Conservation (phyloP, 2,113 vertebrate species). For the Odocoileus hemionus region DNA sequence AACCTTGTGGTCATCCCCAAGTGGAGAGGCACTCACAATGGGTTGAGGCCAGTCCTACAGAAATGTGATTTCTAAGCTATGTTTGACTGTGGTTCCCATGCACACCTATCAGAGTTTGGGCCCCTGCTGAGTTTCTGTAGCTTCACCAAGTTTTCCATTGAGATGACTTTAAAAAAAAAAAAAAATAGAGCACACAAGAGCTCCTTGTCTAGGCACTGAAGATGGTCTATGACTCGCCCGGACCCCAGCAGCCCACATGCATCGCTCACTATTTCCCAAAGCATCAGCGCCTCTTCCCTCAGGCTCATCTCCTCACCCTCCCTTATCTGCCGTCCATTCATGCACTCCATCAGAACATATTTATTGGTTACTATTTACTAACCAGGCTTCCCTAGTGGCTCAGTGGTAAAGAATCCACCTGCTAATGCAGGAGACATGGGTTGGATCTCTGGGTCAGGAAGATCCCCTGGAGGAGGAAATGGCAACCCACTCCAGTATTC, state of each 20-base stretch:
- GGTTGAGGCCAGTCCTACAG: neutral
- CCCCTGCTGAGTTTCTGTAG: neutral
- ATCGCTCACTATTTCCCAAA: neutral
- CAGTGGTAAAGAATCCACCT: neutral
- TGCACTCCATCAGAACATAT: neutral
- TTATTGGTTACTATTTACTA: no score
- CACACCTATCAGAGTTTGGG: neutral
- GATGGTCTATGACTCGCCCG: neutral
- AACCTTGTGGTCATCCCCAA: neutral
- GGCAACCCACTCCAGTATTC: neutral
- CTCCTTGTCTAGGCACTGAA: neutral
- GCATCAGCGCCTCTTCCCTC: neutral
- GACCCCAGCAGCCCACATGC: accelerated
- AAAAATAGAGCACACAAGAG: neutral
- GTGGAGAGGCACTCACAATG: neutral
- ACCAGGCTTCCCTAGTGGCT: neutral
- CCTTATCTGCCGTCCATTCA: neutral
- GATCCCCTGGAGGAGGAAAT: neutral
- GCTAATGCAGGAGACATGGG: neutral
- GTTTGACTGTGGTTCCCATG: neutral
- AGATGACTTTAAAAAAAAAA: neutral
- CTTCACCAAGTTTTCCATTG: neutral
- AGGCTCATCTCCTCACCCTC: neutral
- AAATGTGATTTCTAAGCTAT: neutral
- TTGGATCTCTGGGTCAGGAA: neutral